Evolutionary conservation across 53 echinoderm and acorn worm species (phyloP).

Genomic region (Echinarachnius parma): DNA sequence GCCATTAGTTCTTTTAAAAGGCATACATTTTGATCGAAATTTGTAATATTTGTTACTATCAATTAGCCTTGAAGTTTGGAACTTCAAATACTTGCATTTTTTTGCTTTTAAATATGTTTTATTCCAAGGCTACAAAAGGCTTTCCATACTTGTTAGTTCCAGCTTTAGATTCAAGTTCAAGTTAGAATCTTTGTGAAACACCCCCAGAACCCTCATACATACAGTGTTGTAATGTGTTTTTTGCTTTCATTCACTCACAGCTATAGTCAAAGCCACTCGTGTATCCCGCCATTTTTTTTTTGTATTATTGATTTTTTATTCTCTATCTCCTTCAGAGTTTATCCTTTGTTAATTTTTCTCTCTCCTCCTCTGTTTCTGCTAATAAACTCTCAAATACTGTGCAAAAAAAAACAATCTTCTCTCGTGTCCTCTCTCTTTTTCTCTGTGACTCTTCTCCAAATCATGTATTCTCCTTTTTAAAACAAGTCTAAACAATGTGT

Average conservation of each 20-base stretch:
- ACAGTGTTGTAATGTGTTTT: slow-evolving; percentile 14
- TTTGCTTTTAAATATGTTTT: too few species aligned
- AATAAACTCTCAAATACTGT: slow-evolving; percentile 54
- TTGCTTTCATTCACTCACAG: slow-evolving; percentile 39
- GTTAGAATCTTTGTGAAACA: too few species aligned
- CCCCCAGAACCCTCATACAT: too few species aligned
- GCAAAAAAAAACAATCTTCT: slow-evolving; percentile 45
- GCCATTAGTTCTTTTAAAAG: too few species aligned
- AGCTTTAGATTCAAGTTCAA: too few species aligned
- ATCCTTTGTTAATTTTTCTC: slow-evolving; percentile 40
- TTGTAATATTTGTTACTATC: too few species aligned
- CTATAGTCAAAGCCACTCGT: slow-evolving; percentile 32
- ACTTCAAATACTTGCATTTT: too few species aligned
- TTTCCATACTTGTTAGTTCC: too few species aligned
- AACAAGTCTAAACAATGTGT: slow-evolving; percentile 14
- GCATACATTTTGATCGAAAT: too few species aligned
- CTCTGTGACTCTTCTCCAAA: slow-evolving; percentile 35
- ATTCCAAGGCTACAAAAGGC: too few species aligned
- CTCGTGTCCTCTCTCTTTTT: slow-evolving; percentile 40
- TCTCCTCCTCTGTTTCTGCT: slow-evolving; percentile 44
- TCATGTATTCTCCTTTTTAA: slow-evolving; percentile 35
- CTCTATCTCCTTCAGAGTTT: slow-evolving; percentile 3
- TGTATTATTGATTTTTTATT: slow-evolving; percentile 28
- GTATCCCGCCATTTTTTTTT: slow-evolving; percentile 22
- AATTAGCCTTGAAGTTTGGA: too few species aligned